Evolutionary conservation across 2,888 invertebrate species (phyloP), one percentile per base, ranked within the genome.

Genomic region (Drosophila dives): DNA sequence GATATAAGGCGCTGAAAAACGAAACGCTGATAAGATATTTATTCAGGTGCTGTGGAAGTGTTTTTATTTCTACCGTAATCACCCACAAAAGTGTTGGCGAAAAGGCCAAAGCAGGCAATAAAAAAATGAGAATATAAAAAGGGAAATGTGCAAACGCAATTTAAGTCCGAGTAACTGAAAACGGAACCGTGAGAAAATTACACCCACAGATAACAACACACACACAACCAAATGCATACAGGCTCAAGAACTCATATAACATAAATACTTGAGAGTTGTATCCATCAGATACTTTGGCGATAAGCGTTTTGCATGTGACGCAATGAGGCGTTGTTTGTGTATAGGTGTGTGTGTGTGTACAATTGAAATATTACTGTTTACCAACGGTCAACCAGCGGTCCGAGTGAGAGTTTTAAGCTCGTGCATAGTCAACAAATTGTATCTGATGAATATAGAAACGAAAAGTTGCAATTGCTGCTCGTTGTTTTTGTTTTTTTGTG

Each of bases 111-210:
- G 61, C 51, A 69, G 64, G 67, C 69, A 63, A 80, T 72, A 83
- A 76, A 82, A 72, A 69, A 72, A 7, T 11, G 17, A 8, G 23
- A 56, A 11, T 66, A 67, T 23, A 61, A 56, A 45, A 66, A 81
- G 79, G 81, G 75, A 86, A 87, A 84, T 82, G 84, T 87, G 84
- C 83, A 86, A 87, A 82, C 85, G 86, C 81, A 86, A 86, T 83
- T 86, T 80, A 86, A 81, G 86, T 72, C 79, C 65, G 71, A 80
- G 73, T 64, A 79, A 81, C 82, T 79, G 87, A 87, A 87, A 87
- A 86, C 65, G 82, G 86, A 88, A 89, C 85, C 89, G 89, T 89
- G 89, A 89, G 89, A 89, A 89, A 89, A 89, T 83, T 86, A 89
- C 89, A 89, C 89, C 89, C 89, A 89, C 89, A 75, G 88, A 87